phyloP scores from a whole-genome alignment of 2,113 vertebrate genomes.

The Pontoporia blainvillei region DNA sequence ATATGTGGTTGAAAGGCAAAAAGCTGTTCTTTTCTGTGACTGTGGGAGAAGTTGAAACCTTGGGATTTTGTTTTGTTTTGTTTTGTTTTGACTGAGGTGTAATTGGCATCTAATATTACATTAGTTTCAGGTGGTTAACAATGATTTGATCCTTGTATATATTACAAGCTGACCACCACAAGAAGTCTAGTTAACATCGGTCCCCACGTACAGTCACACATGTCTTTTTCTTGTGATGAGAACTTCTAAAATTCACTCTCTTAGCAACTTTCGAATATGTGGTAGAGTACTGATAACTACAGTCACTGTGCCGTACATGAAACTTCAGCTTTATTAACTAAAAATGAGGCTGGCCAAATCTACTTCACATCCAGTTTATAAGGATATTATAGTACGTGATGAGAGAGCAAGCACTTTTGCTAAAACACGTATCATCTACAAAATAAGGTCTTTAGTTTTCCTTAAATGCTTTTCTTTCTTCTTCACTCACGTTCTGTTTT shows the following conservation, averaged over 20 bases:
- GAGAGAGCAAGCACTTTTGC: neutral
- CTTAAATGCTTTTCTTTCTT: conserved; percentile 16
- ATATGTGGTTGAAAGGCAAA: neutral
- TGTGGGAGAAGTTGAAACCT: neutral
- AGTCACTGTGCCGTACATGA: neutral
- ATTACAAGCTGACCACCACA: neutral
- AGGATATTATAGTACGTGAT: neutral
- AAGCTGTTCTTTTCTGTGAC: neutral
- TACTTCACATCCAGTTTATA: neutral
- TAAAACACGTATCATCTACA: neutral
- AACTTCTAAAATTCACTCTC: neutral
- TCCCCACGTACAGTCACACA: neutral
- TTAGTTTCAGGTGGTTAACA: neutral
- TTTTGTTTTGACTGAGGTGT: neutral
- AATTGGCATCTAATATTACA: neutral
- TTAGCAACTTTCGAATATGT: neutral
- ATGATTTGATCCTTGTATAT: neutral
- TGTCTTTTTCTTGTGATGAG: neutral
- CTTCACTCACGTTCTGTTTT: conserved; percentile 30
- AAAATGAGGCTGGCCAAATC: neutral
- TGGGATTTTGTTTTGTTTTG: neutral
- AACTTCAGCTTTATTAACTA: neutral
- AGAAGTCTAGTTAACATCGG: neutral
- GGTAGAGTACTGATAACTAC: neutral
- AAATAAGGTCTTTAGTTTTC: neutral